Percentiles rank a stretch among this genome's conserved stretches.
Conservation (phyloP, 2,888 invertebrate species). For the Exocentrus adspersus region DNA sequence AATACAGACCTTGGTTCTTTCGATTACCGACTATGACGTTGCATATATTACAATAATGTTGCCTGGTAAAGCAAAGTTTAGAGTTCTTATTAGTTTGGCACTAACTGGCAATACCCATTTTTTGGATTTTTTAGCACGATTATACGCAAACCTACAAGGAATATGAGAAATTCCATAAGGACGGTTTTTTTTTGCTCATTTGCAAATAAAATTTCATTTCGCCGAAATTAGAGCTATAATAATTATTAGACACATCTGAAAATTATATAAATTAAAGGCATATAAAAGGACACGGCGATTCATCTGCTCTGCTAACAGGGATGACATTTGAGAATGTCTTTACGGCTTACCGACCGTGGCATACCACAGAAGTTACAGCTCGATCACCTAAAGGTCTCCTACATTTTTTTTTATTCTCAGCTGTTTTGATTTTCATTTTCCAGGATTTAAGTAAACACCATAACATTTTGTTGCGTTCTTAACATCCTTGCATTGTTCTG, state of each 20-base stretch:
- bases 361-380: slow-evolving; percentile 14
- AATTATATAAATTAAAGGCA: slow-evolving; percentile 30
- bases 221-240: slow-evolving; percentile 15
- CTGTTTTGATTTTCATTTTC: too few species aligned
- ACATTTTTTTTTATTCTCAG: too few species aligned
- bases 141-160: too few species aligned
- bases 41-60: slow-evolving; percentile 45
- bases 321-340: slow-evolving; percentile 44
- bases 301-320: slow-evolving; percentile 31
- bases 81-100: too few species aligned
- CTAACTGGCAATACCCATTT: too few species aligned
- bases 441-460: too few species aligned
- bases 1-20: slow-evolving; percentile 47
- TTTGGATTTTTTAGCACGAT: too few species aligned
- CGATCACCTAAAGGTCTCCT: slow-evolving; percentile 14
- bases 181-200: too few species aligned
- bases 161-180: too few species aligned
- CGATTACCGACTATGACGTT: slow-evolving; percentile 51
- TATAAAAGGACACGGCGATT: slow-evolving; percentile 30
- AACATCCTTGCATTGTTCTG: too few species aligned
- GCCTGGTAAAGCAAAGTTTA: slow-evolving; percentile 9
- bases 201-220: slow-evolving; percentile 3
- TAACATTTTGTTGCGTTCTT: too few species aligned
- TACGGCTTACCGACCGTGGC: slow-evolving; percentile 29
- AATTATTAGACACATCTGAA: slow-evolving; percentile 25